A percentile compares a stretch with the other conserved stretches of the same genome.
phyloP scores from a whole-genome alignment of 2,113 vertebrate species.

The Odobenus rosmarus region DNA sequence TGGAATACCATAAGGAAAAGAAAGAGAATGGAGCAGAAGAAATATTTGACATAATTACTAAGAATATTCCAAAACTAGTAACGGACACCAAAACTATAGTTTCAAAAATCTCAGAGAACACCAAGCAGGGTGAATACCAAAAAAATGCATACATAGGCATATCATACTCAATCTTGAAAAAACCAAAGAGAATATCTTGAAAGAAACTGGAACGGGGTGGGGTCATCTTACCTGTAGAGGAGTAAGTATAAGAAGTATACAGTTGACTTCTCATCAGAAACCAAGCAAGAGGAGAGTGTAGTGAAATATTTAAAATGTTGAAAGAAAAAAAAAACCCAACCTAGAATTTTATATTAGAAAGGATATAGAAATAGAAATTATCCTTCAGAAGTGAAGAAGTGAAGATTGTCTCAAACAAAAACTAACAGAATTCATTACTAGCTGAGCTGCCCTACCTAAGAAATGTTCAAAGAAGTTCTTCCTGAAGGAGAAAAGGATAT shows the following conservation, averaged over 20 bases:
- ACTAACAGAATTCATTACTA: background rate
- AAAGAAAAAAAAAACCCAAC: background rate
- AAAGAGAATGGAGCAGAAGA: background rate
- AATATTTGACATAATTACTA: background rate
- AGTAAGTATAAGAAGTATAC: background rate
- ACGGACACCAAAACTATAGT: background rate
- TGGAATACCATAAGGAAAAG: background rate
- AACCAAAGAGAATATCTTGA: background rate
- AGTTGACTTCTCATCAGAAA: background rate
- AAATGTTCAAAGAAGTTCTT: background rate
- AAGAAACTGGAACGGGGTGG: background rate
- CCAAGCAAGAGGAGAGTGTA: background rate
- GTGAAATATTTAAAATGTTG: background rate
- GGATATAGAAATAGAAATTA: background rate
- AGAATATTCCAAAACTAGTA: background rate
- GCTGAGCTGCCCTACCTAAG: background rate
- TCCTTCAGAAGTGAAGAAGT: background rate
- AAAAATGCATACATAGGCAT: background rate
- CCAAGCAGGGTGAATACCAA: background rate
- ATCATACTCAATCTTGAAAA: background rate
- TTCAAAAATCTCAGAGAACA: background rate
- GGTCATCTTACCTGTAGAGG: background rate
- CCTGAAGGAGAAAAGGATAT: background rate
- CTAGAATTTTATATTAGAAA: background rate
- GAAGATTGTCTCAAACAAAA: background rate